Evolutionary conservation across 2,888 invertebrate genomes (phyloP), one percentile per base, ranked within the genome.

Genomic region (Spialia ferax): DNA sequence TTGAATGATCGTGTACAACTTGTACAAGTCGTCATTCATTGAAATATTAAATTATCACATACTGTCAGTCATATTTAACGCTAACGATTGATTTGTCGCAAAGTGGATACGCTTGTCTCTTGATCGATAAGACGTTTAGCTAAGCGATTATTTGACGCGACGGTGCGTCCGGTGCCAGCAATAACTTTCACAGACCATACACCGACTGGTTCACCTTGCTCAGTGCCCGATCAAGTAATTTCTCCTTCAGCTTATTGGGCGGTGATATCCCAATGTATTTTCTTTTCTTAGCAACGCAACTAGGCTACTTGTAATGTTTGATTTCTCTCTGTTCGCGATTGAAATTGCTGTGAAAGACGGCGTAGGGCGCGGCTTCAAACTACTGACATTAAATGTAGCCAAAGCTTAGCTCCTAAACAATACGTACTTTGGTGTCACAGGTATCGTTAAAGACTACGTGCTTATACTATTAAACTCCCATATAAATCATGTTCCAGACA

Each of bases 171-270:
- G 54, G 59, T 57, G 64, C 76, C 76, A 78, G 82, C 77, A 81
- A 87, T 90, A 87, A 91, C 92, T 92, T 91, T 92, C 92, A 86
- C 91, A 79, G 83, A 71, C 86, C 84, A 82, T 83, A 82, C 80
- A 73, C 78, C 79, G 80, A 84, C 85, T 83, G 76, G 89, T 81
- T 88, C 82, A 86, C 88, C 90, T 89, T 88, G 88, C 81, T 77
- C 79, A 78, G 76, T 77, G 78, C 77, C 75, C 74, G 76, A 83
- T 70, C 85, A 70, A 80, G 86, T 85, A 87, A 88, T 91, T 91
- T 92, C 91, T 87, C 91, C 80, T 70, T 77, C 77, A 71, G 73
- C 77, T 79, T 76, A 83, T 86, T 84, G 82, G 83, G 84, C 70
- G 74, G 74, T 79, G 77, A 81, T 76, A 79, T 86, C 85, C 86